Conservation (phyloP, 2,888 invertebrate species). For the Trypoxylon attenuatum region DNA sequence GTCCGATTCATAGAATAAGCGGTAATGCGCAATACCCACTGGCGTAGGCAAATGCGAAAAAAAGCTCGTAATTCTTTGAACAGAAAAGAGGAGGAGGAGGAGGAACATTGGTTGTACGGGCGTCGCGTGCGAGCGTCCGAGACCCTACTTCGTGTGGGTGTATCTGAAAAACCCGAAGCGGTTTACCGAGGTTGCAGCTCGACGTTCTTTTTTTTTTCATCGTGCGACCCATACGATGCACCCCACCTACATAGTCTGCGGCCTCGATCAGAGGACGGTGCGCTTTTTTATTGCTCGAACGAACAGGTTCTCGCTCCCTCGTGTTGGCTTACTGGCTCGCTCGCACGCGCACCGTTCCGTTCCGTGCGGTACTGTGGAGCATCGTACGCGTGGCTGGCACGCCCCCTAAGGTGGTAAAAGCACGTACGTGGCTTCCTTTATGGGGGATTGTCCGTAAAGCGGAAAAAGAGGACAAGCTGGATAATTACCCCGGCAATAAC, state of each 20-base stretch:
- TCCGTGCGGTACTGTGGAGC: too few species aligned
- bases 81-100: too few species aligned
- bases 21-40: too few species aligned
- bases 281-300: slow-evolving; percentile 58
- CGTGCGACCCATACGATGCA: too few species aligned
- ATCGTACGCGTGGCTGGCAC: too few species aligned
- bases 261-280: slow-evolving; percentile 48
- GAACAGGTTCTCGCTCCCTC: slow-evolving; percentile 48
- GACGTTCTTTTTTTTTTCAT: slow-evolving; percentile 32
- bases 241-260: too few species aligned
- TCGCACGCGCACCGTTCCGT: too few species aligned
- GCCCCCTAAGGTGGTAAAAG: slow-evolving; percentile 51
- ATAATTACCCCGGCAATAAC: slow-evolving; percentile 52
- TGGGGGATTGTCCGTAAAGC: slow-evolving; percentile 43
- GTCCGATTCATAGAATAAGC: too few species aligned
- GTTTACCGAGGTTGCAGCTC: slow-evolving; percentile 24
- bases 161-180: slow-evolving; percentile 30
- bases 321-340: too few species aligned
- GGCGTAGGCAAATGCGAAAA: slow-evolving; percentile 3
- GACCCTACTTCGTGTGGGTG: too few species aligned
- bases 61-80: slow-evolving; percentile 20
- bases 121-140: slow-evolving; percentile 21
- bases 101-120: slow-evolving; percentile 16
- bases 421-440: slow-evolving; percentile 54
- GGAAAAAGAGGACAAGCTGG: slow-evolving; percentile 53